Conservation (phyloP, 2,113 vertebrate genomes). For the Ceuthmochares aereus region DNA sequence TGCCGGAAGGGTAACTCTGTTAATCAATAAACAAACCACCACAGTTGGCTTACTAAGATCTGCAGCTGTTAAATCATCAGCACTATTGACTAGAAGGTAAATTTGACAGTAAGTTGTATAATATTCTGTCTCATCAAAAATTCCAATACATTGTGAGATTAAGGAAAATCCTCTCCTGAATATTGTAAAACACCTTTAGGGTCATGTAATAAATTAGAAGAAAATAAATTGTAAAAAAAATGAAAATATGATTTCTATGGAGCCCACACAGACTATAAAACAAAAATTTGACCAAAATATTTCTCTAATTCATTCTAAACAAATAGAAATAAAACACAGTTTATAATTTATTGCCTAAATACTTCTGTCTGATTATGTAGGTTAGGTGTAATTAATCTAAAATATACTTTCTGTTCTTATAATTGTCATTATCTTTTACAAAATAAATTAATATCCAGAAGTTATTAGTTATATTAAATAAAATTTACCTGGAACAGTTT, state of each 20-base stretch:
- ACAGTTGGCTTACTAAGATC: not conserved
- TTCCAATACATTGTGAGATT: not conserved
- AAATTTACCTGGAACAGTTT: conserved; percentile 94
- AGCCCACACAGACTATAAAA: not conserved
- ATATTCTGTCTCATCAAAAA: not conserved
- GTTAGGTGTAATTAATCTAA: not conserved
- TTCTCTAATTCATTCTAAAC: not conserved
- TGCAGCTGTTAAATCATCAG: not conserved
- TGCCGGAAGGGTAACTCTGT: not conserved
- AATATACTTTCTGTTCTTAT: not conserved
- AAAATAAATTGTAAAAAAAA: not conserved
- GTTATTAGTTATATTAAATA: not conserved
- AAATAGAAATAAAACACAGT: not conserved
- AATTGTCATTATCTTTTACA: not conserved
- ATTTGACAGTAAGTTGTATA: not conserved
- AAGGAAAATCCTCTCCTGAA: not conserved
- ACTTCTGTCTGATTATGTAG: not conserved
- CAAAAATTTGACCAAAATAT: not conserved
- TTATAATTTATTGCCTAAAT: not conserved
- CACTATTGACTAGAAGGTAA: not conserved
- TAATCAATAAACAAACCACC: not conserved
- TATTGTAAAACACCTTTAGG: not conserved
- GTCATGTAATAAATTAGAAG: not conserved
- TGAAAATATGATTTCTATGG: not conserved
- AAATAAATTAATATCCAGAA: not conserved